These are phyloP conservation scores for Progne subis DNA, from an alignment of 2,113 vertebrate genomes.

Conservation along the genomic window DNA sequence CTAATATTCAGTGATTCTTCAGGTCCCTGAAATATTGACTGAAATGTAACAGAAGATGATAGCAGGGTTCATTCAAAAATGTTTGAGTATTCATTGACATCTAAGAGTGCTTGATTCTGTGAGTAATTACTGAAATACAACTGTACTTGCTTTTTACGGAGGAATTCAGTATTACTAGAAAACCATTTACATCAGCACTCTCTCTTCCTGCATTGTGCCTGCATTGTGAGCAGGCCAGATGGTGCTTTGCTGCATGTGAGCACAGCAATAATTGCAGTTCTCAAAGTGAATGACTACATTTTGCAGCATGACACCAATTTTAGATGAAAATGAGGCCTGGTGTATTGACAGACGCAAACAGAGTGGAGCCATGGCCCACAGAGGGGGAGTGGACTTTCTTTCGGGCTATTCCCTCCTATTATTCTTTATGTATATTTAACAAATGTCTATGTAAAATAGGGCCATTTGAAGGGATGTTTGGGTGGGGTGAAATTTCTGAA, in stretches of 20 bases:
- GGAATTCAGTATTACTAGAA: constrained; percentile 48
- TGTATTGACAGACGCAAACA: constrained; percentile 43
- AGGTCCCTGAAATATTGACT: constrained; percentile 43
- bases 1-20: neutral
- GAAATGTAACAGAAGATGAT: neutral
- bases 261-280: constrained; percentile 60
- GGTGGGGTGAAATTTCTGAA: neutral
- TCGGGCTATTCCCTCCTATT: constrained; percentile 34
- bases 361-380: constrained; percentile 6
- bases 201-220: constrained; percentile 52
- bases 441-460: constrained; percentile 38
- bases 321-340: constrained; percentile 47
- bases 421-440: constrained; percentile 18
- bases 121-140: constrained; percentile 49
- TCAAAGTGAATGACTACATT: constrained; percentile 56
- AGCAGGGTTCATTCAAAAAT: constrained; percentile 9
- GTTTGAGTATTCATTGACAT: constrained; percentile 33
- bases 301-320: constrained; percentile 65
- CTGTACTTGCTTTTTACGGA: constrained; percentile 41
- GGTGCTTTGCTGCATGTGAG: constrained; percentile 59
- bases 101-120: constrained; percentile 24
- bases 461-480: neutral
- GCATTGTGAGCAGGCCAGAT: constrained; percentile 48
- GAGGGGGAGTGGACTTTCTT: constrained; percentile 46
- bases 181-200: constrained; percentile 28